A percentile compares a stretch with the other conserved stretches of the same genome.
Conservation (phyloP, 1,140 invertebrate species). For the Dufourea novaeangliae region DNA sequence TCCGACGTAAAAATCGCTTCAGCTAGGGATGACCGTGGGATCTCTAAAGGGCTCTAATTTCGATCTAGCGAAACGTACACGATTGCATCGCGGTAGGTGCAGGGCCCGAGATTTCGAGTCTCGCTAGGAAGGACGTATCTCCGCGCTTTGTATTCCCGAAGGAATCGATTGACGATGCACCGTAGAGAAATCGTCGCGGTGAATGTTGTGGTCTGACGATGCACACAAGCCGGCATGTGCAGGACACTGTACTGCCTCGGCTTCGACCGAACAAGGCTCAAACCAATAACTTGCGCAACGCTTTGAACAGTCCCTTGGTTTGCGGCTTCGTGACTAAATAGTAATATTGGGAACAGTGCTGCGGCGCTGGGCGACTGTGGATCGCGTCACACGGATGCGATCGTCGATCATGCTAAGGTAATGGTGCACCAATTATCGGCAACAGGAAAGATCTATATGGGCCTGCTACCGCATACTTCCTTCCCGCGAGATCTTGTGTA, state of each 20-base stretch:
- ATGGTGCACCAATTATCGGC: not conserved
- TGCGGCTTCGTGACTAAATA: constrained; percentile 71
- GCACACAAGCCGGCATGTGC: constrained; percentile 50
- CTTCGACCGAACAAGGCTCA: constrained; percentile 49
- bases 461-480: no score
- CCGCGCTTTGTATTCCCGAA: constrained; percentile 13
- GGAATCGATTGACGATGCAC: constrained; percentile 44
- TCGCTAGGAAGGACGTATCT: not conserved
- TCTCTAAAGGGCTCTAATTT: not conserved
- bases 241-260: constrained; percentile 41
- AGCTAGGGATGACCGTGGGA: no score
- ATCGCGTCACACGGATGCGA: not conserved
- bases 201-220: constrained; percentile 45
- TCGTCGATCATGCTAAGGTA: not conserved
- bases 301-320: constrained; percentile 67
- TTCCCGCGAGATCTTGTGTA: no score
- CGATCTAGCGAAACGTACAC: not conserved
- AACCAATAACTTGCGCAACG: constrained; percentile 67
- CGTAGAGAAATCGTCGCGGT: constrained; percentile 38
- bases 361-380: not conserved
- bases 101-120: not conserved
- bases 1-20: not conserved
- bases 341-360: constrained; percentile 68
- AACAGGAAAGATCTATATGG: no score
- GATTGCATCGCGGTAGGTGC: not conserved